A percentile compares a stretch with the other conserved stretches of the same genome.
These are phyloP conservation scores for Liasis olivaceus DNA, from an alignment of 2,797 vertebrate species.

Conservation along the genomic window DNA sequence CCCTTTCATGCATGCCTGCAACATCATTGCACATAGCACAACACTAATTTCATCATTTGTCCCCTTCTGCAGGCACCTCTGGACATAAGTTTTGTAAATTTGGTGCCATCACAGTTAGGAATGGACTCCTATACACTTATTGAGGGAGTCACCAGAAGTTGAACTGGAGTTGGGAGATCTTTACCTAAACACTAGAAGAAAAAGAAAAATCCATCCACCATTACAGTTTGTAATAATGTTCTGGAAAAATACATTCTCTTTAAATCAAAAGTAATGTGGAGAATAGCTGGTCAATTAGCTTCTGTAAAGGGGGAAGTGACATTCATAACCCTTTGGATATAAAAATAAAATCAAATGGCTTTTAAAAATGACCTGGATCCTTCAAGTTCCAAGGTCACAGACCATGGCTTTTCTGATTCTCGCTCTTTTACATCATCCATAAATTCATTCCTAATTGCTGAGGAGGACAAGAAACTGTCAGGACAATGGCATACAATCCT, in stretches of 20 bases:
- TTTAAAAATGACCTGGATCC: constrained; percentile 11
- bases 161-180: background rate
- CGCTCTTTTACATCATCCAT: background rate
- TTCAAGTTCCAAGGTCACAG: background rate
- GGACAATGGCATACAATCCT: background rate
- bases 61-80: background rate
- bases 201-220: background rate
- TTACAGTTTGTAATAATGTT: background rate
- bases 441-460: constrained; percentile 47
- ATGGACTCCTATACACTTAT: background rate
- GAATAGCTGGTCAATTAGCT: background rate
- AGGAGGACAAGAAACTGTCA: constrained; percentile 27
- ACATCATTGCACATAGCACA: background rate
- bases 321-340: background rate
- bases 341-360: background rate
- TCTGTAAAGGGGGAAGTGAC: background rate
- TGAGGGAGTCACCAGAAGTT: background rate
- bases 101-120: background rate
- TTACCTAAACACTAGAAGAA: background rate
- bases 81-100: background rate
- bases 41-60: background rate
- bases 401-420: constrained; percentile 19
- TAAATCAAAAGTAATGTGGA: background rate
- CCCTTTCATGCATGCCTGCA: background rate
- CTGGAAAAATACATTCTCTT: background rate